Evolutionary conservation across 2,888 invertebrate genomes (phyloP).

Genomic region (Chorisops tibialis): DNA sequence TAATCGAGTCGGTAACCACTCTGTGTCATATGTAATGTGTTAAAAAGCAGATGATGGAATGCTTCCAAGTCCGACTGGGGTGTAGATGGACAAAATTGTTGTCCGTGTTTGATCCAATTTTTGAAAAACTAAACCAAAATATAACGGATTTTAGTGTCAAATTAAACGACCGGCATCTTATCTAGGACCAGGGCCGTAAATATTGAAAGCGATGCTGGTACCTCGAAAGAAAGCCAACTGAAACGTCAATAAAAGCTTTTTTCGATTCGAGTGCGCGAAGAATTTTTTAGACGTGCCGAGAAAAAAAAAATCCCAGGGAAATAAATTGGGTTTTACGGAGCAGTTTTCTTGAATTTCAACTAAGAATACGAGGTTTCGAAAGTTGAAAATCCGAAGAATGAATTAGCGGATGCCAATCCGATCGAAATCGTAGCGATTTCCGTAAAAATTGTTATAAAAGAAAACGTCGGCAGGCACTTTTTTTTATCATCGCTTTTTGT

Average conservation of each 20-base stretch:
- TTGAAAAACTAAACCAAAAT: too few species aligned
- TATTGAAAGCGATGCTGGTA: too few species aligned
- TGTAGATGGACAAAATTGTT: too few species aligned
- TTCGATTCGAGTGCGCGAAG: constrained; percentile 13
- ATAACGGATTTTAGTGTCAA: too few species aligned
- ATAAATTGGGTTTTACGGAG: background rate
- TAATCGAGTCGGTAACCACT: too few species aligned
- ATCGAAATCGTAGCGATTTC: background rate
- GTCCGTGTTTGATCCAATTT: too few species aligned
- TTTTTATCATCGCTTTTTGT: background rate
- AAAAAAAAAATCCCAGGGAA: background rate
- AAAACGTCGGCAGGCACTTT: background rate
- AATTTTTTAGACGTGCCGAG: background rate
- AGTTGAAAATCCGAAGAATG: background rate
- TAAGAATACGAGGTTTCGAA: background rate
- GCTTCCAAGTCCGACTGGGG: too few species aligned
- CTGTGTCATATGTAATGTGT: too few species aligned
- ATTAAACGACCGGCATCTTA: too few species aligned
- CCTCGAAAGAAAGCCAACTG: too few species aligned
- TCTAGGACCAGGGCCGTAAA: too few species aligned
- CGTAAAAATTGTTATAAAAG: background rate
- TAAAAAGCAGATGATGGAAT: too few species aligned
- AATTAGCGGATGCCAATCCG: background rate
- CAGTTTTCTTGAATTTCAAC: background rate
- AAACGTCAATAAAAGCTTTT: constrained; percentile 31